Evolutionary conservation across 2,888 invertebrate species (phyloP), one percentile per base, ranked within the genome.

Genomic region (Lepetodrilus schrolli): DNA sequence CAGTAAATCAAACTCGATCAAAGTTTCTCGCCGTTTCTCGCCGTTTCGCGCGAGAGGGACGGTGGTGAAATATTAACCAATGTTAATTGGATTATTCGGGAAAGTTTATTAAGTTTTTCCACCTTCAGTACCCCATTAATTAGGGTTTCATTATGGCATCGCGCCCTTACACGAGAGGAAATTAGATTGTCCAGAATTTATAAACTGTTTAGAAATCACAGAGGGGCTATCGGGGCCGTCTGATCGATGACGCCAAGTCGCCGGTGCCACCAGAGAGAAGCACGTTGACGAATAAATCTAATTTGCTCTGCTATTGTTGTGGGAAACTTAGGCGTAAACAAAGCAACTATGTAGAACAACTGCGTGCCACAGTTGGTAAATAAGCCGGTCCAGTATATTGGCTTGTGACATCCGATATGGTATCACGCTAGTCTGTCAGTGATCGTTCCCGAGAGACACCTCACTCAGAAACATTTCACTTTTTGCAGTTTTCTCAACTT

Each of bases 151-250:
- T 82, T 80, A 79, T 81, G 78, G 78, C 78, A 73, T 78, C 77
- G 79, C 78, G 78, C 76, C 78, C 68, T 58, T 70, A 65, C 71
- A 69, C 71, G 72, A 43, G 66, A 51, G 69, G 43, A 78, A 82
- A 84, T 83, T 83, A 76, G 81, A 81, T 84, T 81, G 74, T 73
- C 76, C 79, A 81, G 81, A 83, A 84, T 84, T 84, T 84, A 84
- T 84, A 84, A 84, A 84, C 84, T 83, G 84, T 84, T 84, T 84
- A 83, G 84, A 77, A 81, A 80, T 83, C 83, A 82, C 84, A 78
- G 82, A 81, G 79, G 84, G 81, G 82, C 75, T 74, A 71, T 58
- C 71, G 58, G 49, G 74, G 66, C 36, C 37, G 20, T 13, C 26
- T 70, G 74, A 76, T 75, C 75, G 76, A 76, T 78, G 72, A 68